Conservation (phyloP, 2,113 vertebrate species). For the Saguinus midas region DNA sequence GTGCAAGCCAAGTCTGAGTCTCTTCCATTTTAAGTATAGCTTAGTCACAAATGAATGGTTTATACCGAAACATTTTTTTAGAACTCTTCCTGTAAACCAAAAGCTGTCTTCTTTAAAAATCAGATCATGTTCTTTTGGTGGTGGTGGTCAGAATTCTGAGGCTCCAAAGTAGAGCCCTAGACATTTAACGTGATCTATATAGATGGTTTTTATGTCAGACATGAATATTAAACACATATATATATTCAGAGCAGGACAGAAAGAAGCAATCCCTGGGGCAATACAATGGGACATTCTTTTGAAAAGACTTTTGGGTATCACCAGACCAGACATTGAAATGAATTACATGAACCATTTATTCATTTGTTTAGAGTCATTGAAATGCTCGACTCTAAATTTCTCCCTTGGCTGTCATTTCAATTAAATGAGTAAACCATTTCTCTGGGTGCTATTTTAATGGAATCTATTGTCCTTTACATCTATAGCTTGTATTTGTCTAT, state of each 20-base stretch:
- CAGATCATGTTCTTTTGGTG: constrained; percentile 2
- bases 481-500: constrained; percentile 3
- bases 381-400: constrained; percentile 54
- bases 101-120: constrained; percentile 40
- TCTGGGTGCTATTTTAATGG: constrained; percentile 25
- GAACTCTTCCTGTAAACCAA: neutral
- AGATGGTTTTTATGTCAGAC: constrained; percentile 40
- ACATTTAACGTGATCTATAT: constrained; percentile 12
- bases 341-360: constrained; percentile 48
- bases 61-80: neutral
- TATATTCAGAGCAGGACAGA: constrained; percentile 20
- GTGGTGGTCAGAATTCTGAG: constrained; percentile 13
- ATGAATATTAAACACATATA: constrained; percentile 41
- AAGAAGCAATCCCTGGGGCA: constrained; percentile 20
- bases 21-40: neutral
- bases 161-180: constrained; percentile 24
- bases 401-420: constrained; percentile 47
- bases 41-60: neutral
- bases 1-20: neutral
- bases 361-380: constrained; percentile 49
- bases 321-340: constrained; percentile 31
- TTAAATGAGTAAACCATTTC: constrained; percentile 48
- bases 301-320: constrained; percentile 33
- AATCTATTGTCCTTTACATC: constrained; percentile 44
- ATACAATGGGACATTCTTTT: constrained; percentile 12